Evolutionary conservation across 2,888 invertebrate species (phyloP), one percentile per base, ranked within the genome.

Genomic region (Sthenelais limicola): DNA sequence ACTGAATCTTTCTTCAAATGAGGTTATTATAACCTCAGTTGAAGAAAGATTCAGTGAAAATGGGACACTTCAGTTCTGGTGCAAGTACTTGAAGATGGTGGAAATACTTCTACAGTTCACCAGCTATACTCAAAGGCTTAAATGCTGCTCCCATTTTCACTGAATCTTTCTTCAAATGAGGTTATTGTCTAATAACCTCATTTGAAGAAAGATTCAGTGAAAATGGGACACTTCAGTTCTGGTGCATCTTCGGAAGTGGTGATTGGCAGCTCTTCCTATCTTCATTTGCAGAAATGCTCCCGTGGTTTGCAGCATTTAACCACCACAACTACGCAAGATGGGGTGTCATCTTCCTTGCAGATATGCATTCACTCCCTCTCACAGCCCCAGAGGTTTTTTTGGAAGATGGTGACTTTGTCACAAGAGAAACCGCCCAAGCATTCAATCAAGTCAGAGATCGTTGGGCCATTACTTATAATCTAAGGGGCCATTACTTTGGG

Each of bases 241-340:
- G n/a, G n/a, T n/a, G n/a, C n/a, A n/a, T n/a, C n/a, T n/a, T n/a
- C n/a, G n/a, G n/a, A n/a, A n/a, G n/a, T n/a, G n/a, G n/a, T n/a
- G n/a, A n/a, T n/a, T n/a, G n/a, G n/a, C n/a, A n/a, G n/a, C n/a
- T n/a, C n/a, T n/a, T n/a, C n/a, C n/a, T n/a, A n/a, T n/a, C n/a
- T n/a, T n/a, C n/a, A n/a, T n/a, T n/a, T n/a, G 12, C 9, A 18
- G 43, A 43, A 18, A 43, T 43, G 43, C 43, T 43, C 12, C 43
- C 43, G 9, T 18, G 9, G 9, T 12, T 73, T 24, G 52, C 49
- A 4, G 18, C 38, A 28, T 73, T 69, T 33, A 68, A 69, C 54
- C 73, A 54, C 54, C 51, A 21, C 4, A 71, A 71, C 30, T 69
- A 69, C 62, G 18, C 70, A 12, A 26, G 70, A 3, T 70, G 70